Conservation (phyloP, 2,797 vertebrate species). For the Columba guinea region DNA sequence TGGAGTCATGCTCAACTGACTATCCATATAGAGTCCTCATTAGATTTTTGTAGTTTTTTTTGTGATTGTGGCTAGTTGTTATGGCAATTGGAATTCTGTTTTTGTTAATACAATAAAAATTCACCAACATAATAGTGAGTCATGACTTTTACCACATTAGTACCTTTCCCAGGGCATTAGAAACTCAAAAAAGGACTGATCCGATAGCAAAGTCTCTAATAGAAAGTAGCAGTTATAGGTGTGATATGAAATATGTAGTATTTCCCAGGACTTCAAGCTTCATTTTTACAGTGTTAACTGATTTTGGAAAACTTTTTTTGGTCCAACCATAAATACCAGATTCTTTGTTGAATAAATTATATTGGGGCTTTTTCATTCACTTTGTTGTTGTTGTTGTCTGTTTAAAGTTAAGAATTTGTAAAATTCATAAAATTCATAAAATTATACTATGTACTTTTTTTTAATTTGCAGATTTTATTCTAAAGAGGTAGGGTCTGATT, state of each 20-base stretch:
- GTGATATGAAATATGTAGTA: slow-evolving; percentile 61
- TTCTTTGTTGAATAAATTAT: neutral
- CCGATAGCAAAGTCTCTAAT: slow-evolving; percentile 50
- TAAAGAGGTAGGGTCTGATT: neutral
- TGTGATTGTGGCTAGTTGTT: slow-evolving; percentile 55
- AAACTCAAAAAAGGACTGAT: slow-evolving; percentile 69
- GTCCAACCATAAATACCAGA: neutral
- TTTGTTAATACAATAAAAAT: slow-evolving; percentile 72
- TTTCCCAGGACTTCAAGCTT: neutral
- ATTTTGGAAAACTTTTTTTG: neutral
- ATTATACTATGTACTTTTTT: neutral
- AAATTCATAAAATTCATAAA: neutral
- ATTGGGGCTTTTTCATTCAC: neutral
- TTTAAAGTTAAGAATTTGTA: neutral
- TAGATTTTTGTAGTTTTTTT: slow-evolving; percentile 32
- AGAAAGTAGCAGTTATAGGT: slow-evolving; percentile 48
- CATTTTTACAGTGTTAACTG: neutral
- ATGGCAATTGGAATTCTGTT: slow-evolving; percentile 47
- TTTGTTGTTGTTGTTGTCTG: neutral
- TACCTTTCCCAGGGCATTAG: slow-evolving; percentile 63
- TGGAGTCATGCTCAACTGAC: neutral
- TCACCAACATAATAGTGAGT: slow-evolving; percentile 69
- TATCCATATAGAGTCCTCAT: slow-evolving; percentile 2
- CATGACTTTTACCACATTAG: slow-evolving; percentile 71
- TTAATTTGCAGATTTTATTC: neutral